Evolutionary conservation across 2,797 vertebrate species (phyloP).

Genomic region (Bradypodion ventrale): DNA sequence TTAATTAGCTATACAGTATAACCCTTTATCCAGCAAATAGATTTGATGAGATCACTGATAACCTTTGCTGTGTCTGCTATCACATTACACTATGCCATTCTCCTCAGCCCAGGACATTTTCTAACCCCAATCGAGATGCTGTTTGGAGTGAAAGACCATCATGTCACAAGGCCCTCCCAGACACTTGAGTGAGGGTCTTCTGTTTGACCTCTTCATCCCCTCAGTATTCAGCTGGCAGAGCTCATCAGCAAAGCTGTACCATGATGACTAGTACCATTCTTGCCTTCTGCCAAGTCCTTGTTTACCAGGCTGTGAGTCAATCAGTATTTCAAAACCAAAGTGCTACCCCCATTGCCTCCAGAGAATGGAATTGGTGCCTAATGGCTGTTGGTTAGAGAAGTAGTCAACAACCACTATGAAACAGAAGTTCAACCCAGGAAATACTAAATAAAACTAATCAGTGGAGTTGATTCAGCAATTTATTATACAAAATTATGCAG

Average conservation of each 20-base stretch:
- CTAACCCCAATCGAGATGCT: conserved; percentile 47
- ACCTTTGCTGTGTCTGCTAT: conserved; percentile 63
- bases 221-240: conserved; percentile 57
- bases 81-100: conserved; percentile 55
- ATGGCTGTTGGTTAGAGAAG: background rate
- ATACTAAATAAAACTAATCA: background rate
- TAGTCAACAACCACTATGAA: too few species aligned
- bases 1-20: conserved; percentile 75
- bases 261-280: conserved; percentile 45
- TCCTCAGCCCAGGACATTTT: conserved; percentile 63
- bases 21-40: conserved; percentile 70
- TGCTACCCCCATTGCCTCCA: background rate
- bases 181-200: conserved; percentile 66
- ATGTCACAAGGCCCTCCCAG: conserved; percentile 66
- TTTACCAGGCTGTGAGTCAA: conserved; percentile 12
- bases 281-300: conserved; percentile 48
- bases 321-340: background rate
- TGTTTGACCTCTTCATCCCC: conserved; percentile 60
- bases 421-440: conserved; percentile 7
- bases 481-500: background rate
- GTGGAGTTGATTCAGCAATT: background rate
- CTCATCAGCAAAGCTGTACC: conserved; percentile 55
- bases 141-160: conserved; percentile 58
- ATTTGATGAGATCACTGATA: conserved; percentile 70
- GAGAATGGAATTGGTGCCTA: conserved; percentile 27